Conservation (phyloP, 2,113 vertebrate species). For the Oryctolagus cuniculus region DNA sequence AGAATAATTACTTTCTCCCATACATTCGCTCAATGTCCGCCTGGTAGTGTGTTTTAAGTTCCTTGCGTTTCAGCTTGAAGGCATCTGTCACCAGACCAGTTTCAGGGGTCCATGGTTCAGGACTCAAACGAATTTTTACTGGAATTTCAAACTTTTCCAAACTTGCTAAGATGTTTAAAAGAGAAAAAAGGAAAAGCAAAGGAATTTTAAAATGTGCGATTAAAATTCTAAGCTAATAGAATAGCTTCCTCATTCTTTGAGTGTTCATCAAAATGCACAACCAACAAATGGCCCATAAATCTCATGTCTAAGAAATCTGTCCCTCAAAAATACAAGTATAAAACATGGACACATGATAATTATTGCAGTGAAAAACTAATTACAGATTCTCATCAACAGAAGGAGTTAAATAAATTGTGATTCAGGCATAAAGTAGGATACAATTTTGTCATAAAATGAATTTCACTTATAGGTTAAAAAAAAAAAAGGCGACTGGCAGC, state of each 20-base stretch:
- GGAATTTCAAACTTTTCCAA: slow-evolving; percentile 97
- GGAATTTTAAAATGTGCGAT: not conserved
- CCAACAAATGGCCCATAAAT: not conserved
- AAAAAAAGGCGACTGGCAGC: not conserved
- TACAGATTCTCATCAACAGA: not conserved
- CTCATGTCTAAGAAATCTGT: not conserved
- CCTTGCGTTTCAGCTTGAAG: slow-evolving; percentile 97
- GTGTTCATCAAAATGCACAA: not conserved
- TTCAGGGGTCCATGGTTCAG: slow-evolving; percentile 97
- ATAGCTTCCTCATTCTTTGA: not conserved
- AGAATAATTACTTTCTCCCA: slow-evolving; percentile 87
- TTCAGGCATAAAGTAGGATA: not conserved
- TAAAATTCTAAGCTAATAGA: not conserved
- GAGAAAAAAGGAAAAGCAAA: not conserved
- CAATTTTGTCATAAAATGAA: not conserved
- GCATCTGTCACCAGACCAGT: slow-evolving; percentile 97
- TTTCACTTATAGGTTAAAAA: not conserved
- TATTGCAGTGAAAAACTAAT: not conserved
- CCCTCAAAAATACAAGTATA: not conserved
- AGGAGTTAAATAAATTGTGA: not conserved
- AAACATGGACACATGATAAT: not conserved
- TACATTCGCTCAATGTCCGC: slow-evolving; percentile 96
- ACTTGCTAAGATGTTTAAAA: slow-evolving; percentile 87
- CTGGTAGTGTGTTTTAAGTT: slow-evolving; percentile 94
- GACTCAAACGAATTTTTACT: slow-evolving; percentile 94